phyloP scores from a whole-genome alignment of 2,113 vertebrate genomes.

The Rhinogobius similis region DNA sequence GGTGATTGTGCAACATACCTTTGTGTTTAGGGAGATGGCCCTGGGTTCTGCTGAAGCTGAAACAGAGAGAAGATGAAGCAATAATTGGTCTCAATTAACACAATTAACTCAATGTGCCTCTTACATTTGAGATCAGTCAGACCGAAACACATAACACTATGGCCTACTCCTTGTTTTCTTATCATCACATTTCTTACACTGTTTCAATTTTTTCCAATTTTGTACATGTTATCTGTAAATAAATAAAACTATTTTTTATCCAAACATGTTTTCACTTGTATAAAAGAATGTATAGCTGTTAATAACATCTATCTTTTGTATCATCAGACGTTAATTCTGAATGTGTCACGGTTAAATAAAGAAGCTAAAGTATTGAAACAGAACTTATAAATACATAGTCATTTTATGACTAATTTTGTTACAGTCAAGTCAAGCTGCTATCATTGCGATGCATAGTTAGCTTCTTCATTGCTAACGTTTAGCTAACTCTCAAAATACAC shows the following conservation, averaged over 20 bases:
- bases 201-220: background rate
- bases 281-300: background rate
- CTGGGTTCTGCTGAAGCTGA: constrained; percentile 27
- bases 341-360: too few relatives aligned
- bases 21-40: constrained; percentile 13
- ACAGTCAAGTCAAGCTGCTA: too few relatives aligned
- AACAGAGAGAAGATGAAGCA: constrained; percentile 28
- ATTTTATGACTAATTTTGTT: too few relatives aligned
- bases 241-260: constrained; percentile 73
- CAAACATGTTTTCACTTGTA: background rate
- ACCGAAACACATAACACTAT: constrained; percentile 21
- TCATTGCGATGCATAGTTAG: too few relatives aligned
- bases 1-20: too few relatives aligned
- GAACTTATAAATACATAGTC: too few relatives aligned
- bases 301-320: too few relatives aligned
- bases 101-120: constrained; percentile 68
- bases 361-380: too few relatives aligned
- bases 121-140: constrained; percentile 47
- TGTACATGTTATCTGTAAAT: constrained; percentile 67
- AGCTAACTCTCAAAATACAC: background rate
- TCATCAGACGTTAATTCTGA: too few relatives aligned
- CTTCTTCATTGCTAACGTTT: too few relatives aligned
- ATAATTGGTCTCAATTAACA: constrained; percentile 44
- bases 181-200: constrained; percentile 26
- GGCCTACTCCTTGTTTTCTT: constrained; percentile 35